phyloP scores from a whole-genome alignment of 2,113 vertebrate genomes.

The Labrus mixtus region DNA sequence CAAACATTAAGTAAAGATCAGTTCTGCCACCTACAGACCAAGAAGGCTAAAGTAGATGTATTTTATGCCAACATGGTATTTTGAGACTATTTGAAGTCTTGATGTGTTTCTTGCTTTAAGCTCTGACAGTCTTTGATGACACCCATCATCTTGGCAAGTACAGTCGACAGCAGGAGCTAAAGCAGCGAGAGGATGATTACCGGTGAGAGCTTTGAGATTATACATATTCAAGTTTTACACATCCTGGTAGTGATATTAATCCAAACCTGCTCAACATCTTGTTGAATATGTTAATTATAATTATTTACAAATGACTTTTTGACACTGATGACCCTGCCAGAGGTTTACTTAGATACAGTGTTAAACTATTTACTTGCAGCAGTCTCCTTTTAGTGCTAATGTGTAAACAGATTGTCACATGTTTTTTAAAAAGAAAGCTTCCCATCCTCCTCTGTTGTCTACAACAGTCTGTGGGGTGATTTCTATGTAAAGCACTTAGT shows the following conservation, averaged over 20 bases:
- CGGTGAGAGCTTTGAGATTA: slow-evolving; percentile 35
- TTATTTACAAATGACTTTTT: not conserved
- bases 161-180: slow-evolving; percentile 42
- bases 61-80: not conserved
- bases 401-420: too few relatives aligned
- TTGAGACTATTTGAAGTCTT: not conserved
- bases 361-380: not conserved
- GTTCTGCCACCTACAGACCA: not conserved
- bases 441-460: too few relatives aligned
- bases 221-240: not conserved
- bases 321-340: not conserved
- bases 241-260: not conserved
- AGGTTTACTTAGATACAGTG: not conserved
- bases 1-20: not conserved
- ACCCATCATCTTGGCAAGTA: slow-evolving; percentile 5
- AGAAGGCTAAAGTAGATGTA: not conserved
- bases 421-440: too few relatives aligned
- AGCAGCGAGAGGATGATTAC: slow-evolving; percentile 28
- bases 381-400: not conserved
- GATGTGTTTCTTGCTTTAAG: slow-evolving; percentile 14
- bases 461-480: too few relatives aligned
- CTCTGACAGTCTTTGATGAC: slow-evolving; percentile 58
- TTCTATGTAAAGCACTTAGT: too few relatives aligned
- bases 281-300: not conserved
- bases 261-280: not conserved